Conservation (phyloP, 1,140 invertebrate species). For the Drosophila parabipectinata region DNA sequence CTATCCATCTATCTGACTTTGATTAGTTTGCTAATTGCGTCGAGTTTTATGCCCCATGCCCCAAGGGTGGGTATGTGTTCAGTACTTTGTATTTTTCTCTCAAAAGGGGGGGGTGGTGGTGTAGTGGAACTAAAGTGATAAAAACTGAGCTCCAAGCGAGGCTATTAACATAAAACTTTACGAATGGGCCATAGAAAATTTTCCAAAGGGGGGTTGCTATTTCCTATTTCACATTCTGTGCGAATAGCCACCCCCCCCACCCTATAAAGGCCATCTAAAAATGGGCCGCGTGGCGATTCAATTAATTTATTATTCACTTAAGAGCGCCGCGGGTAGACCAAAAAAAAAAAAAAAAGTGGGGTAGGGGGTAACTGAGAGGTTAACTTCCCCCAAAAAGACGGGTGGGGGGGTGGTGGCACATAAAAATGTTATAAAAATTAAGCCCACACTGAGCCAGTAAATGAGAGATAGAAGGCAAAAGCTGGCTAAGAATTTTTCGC, state of each 20-base stretch:
- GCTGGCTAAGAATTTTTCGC: slow-evolving; percentile 58
- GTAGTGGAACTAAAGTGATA: slow-evolving; percentile 32
- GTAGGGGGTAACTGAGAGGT: background rate
- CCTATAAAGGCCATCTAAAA: slow-evolving; percentile 36
- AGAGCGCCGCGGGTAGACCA: slow-evolving; percentile 41
- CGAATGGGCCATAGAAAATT: slow-evolving; percentile 21
- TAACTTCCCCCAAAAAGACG: background rate
- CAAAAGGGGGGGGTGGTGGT: background rate
- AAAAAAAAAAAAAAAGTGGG: too few relatives aligned
- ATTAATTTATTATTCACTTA: slow-evolving; percentile 83
- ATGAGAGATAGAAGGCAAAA: slow-evolving; percentile 1
- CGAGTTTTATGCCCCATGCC: background rate
- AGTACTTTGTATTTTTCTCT: background rate
- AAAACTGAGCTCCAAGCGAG: slow-evolving; percentile 14
- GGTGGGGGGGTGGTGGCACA: slow-evolving; percentile 33
- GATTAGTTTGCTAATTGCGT: slow-evolving; percentile 65
- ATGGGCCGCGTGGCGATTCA: slow-evolving; percentile 74
- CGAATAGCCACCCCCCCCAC: background rate
- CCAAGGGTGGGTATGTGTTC: too few relatives aligned
- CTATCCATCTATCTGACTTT: slow-evolving; percentile 43
- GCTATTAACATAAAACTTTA: slow-evolving; percentile 70
- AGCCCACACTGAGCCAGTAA: slow-evolving; percentile 44
- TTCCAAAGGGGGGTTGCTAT: background rate
- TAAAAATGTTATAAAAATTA: slow-evolving; percentile 82
- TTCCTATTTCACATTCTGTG: background rate